Evolutionary conservation across 2,113 vertebrate genomes (phyloP).

Genomic region (Hydropotes inermis): DNA sequence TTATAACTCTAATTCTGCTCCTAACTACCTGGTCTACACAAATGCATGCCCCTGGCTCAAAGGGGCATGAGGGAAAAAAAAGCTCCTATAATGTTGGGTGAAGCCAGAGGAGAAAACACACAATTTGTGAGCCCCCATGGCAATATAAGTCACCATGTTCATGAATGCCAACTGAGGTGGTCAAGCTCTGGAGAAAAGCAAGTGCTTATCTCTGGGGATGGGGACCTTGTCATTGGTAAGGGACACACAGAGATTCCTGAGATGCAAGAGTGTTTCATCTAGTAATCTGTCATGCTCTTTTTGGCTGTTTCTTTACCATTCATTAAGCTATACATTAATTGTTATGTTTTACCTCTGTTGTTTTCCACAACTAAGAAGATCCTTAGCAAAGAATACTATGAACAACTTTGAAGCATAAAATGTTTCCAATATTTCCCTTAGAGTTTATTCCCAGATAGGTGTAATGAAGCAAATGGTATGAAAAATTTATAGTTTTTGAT

Average conservation of each 20-base stretch:
- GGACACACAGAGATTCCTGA: not conserved
- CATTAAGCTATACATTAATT: not conserved
- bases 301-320: not conserved
- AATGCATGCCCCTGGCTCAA: rapidly evolving
- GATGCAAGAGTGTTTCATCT: not conserved
- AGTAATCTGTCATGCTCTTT: not conserved
- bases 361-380: not conserved
- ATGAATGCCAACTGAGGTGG: not conserved
- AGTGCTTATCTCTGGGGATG: not conserved
- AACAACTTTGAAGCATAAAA: not conserved
- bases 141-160: not conserved
- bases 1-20: not conserved
- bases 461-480: not conserved
- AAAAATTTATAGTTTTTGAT: not conserved
- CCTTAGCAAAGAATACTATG: not conserved
- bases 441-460: not conserved
- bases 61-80: not conserved
- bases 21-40: not conserved
- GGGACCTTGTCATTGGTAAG: too few relatives aligned
- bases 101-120: not conserved
- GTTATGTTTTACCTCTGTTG: not conserved
- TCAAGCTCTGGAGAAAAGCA: not conserved
- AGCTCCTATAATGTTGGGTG: not conserved
- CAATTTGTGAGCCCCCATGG: not conserved
- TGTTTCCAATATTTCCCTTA: not conserved